These are phyloP conservation scores for Cheilosia impressa DNA, from an alignment of 2,888 invertebrate species.

Conservation along the genomic window DNA sequence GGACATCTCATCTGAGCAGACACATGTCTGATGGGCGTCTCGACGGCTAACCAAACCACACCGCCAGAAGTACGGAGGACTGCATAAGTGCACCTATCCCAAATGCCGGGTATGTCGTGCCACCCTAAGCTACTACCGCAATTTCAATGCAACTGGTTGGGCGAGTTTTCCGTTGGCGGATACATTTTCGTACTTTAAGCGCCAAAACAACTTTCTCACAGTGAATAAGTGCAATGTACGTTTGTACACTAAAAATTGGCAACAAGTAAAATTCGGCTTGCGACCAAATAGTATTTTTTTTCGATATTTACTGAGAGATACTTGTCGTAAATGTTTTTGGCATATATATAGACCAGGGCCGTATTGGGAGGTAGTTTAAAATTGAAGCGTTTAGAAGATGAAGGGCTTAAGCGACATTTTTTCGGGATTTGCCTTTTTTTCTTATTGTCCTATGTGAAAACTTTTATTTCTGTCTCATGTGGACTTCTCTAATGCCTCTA, in stretches of 20 bases:
- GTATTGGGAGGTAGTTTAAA: not conserved
- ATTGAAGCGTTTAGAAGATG: too few relatives aligned
- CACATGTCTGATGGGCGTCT: conserved; percentile 50
- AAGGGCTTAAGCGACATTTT: too few relatives aligned
- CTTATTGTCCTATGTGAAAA: too few relatives aligned
- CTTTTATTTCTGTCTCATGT: too few relatives aligned
- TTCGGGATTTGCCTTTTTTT: too few relatives aligned
- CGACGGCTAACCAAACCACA: conserved; percentile 21
- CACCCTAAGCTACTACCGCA: conserved; percentile 37
- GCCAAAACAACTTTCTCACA: conserved; percentile 67
- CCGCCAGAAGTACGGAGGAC: conserved; percentile 5
- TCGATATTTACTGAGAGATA: not conserved
- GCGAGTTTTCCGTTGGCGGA: conserved; percentile 46
- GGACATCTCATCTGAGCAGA: conserved; percentile 40
- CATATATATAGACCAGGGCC: not conserved
- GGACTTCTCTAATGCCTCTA: too few relatives aligned
- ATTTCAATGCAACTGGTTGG: conserved; percentile 55
- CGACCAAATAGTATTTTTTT: conserved; percentile 1
- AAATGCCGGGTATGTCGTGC: conserved; percentile 29
- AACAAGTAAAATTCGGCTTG: not conserved
- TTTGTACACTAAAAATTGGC: not conserved
- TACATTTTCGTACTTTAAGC: conserved; percentile 45
- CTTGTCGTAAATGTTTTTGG: not conserved
- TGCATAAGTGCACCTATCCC: conserved; percentile 6
- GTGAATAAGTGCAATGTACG: conserved; percentile 20